phyloP scores from a whole-genome alignment of 2,797 vertebrate genomes.

The Pelodytes ibericus region DNA sequence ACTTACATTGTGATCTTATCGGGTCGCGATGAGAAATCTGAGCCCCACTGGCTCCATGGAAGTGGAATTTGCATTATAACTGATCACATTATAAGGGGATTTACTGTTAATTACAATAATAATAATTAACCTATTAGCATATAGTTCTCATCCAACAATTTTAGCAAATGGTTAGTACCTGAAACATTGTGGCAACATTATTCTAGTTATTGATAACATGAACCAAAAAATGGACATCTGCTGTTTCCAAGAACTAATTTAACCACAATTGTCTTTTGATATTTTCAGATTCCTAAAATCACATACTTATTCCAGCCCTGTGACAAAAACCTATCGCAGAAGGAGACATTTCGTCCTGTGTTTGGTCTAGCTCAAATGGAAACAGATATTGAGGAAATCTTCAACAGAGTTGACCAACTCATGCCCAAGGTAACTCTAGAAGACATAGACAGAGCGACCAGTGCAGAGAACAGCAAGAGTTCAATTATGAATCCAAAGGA shows the following conservation, averaged over 20 bases:
- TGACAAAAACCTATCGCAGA: not conserved
- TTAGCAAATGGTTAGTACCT: too few relatives aligned
- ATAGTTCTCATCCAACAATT: too few relatives aligned
- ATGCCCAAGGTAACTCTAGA: conserved; percentile 52
- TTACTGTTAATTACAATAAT: too few relatives aligned
- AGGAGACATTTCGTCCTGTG: not conserved
- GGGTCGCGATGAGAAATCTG: too few relatives aligned
- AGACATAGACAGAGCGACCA: conserved; percentile 37
- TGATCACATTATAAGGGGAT: too few relatives aligned
- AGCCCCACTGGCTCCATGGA: too few relatives aligned
- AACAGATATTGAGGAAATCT: conserved; percentile 37
- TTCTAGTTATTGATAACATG: too few relatives aligned
- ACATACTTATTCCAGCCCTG: conserved; percentile 21
- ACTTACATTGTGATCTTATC: too few relatives aligned
- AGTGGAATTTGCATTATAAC: too few relatives aligned
- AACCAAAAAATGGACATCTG: too few relatives aligned
- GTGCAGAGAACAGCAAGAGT: conserved; percentile 37
- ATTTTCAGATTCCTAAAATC: conserved; percentile 34
- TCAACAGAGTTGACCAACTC: conserved; percentile 28
- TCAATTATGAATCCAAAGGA: conserved; percentile 46
- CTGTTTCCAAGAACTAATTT: not conserved
- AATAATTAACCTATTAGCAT: too few relatives aligned
- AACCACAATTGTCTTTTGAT: not conserved
- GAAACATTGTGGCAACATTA: too few relatives aligned
- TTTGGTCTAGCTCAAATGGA: not conserved